Evolutionary conservation across 1,140 invertebrate genomes (phyloP).

Genomic region (Macrobrachium nipponense): DNA sequence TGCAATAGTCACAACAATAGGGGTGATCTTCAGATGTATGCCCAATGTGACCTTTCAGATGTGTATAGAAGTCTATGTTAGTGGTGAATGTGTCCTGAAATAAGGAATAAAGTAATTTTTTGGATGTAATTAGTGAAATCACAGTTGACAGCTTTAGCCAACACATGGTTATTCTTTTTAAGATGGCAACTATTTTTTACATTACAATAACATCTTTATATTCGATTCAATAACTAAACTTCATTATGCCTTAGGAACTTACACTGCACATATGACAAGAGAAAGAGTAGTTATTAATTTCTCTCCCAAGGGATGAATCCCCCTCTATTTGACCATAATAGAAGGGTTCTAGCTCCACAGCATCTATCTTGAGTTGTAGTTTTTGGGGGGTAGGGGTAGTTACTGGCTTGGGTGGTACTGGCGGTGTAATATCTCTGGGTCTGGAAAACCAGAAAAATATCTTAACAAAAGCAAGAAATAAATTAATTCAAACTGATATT

Average conservation of each 20-base stretch:
- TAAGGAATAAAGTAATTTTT: not conserved
- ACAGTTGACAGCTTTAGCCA: not conserved
- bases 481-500: too few species aligned
- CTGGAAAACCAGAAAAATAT: not conserved
- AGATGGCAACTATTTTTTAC: too few species aligned
- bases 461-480: too few species aligned
- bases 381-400: not conserved
- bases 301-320: slow-evolving; percentile 39
- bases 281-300: slow-evolving; percentile 41
- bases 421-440: not conserved
- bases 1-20: slow-evolving; percentile 49
- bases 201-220: not conserved
- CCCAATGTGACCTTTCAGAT: slow-evolving; percentile 51
- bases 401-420: slow-evolving; percentile 8
- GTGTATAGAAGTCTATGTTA: slow-evolving; percentile 60
- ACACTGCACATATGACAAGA: slow-evolving; percentile 57
- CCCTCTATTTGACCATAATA: slow-evolving; percentile 62
- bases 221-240: not conserved
- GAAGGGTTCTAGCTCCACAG: slow-evolving; percentile 50
- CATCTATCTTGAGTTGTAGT: not conserved
- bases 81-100: slow-evolving; percentile 45
- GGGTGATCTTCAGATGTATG: not conserved
- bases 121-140: not conserved
- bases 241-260: slow-evolving; percentile 9
- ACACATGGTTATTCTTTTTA: not conserved